Base-by-base conservation (phyloP, 2,888 invertebrate species). In the Xylocampa areola region DNA sequence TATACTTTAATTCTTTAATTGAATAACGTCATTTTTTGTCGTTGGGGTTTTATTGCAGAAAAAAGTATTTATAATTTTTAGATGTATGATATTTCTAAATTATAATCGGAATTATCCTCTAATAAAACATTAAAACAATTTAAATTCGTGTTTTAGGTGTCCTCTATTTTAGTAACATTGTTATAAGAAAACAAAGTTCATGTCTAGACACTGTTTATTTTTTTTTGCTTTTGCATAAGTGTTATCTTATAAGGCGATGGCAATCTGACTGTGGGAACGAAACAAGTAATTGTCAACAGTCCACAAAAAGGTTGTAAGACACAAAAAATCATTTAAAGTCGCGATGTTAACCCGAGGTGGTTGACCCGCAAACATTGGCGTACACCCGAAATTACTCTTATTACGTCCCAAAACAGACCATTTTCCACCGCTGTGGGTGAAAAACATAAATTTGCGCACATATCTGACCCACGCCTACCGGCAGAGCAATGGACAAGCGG, bases 381-480 rank as follows among this genome's bases (percentile, higher is more conserved):
- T 58, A 57, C 68, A 70, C 55, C 64, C 43, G 64, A 73, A 67
- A 64, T 76, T 73, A 73, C 73, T 77, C 85, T 84, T 89, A 85
- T 80, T 69, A 63, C 82, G 35, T 58, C 61, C 27, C 36, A 54
- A 76, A 78, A 87, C 80, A 76, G 86, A 74, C 73, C 78, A 86
- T 82, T 87, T 86, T 90, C 65, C 79, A 55, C 63, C 70, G 78
- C 68, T 79, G 62, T 63, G 57, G 68, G 73, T 62, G 81, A 78
- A 81, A 82, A 78, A 70, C 71, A 79, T 81, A 86, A 84, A 84
- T 84, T 84, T 80, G 85, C 78, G 70, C 79, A 80, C 79, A 80
- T 82, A 87, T 86, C 85, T 91, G 91, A 91, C 91, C 91, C 91
- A 91, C 91, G 91, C 92, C 91, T 91, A 90, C 92, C 84, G 79